A percentile compares a stretch with the other conserved stretches of the same genome.
Evolutionary conservation across 2,113 vertebrate species (phyloP).

Genomic region (Coryphaenoides rupestris): DNA sequence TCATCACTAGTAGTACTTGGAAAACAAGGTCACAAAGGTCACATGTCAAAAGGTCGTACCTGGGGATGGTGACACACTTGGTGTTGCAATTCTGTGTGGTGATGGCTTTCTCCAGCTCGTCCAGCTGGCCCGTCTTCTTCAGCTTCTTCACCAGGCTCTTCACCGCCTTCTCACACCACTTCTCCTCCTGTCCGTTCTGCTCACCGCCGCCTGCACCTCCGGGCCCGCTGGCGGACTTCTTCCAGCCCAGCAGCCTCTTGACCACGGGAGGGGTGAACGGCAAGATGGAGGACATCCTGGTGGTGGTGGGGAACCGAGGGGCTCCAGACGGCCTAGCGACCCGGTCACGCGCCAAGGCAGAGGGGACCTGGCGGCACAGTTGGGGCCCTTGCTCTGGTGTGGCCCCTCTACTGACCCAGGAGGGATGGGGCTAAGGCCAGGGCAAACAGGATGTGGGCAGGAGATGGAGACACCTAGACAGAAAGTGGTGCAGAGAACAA

Average conservation of each 20-base stretch:
- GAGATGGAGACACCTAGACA: constrained; percentile 43
- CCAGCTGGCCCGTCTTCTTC: constrained; percentile 96
- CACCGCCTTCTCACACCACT: constrained; percentile 98
- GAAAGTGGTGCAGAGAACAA: constrained; percentile 28
- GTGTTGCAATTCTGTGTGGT: constrained; percentile 97
- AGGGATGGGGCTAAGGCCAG: constrained; percentile 51
- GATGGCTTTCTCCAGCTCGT: constrained; percentile 98
- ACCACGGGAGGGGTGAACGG: constrained; percentile 98
- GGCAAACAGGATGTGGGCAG: constrained; percentile 25
- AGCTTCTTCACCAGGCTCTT: constrained; percentile 98
- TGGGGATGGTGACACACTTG: constrained; percentile 98
- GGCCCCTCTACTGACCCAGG: constrained; percentile 47
- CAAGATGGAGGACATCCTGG: constrained; percentile 93
- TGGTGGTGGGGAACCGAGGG: constrained; percentile 36
- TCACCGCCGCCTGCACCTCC: constrained; percentile 83
- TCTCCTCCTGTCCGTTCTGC: constrained; percentile 96
- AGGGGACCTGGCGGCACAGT: constrained; percentile 48
- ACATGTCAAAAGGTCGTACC: constrained; percentile 70
- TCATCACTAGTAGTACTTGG: background rate
- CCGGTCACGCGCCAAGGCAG: constrained; percentile 22
- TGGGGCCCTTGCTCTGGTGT: constrained; percentile 50
- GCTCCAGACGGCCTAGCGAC: constrained; percentile 37
- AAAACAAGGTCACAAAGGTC: background rate
- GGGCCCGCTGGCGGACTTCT: constrained; percentile 85
- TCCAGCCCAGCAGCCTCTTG: constrained; percentile 96